Percentiles rank a stretch among this genome's conserved stretches.
Evolutionary conservation across 37 sponge, comb jelly and placozoan genomes (phyloP).

Genomic region (Aphrocallistes beatrix): DNA sequence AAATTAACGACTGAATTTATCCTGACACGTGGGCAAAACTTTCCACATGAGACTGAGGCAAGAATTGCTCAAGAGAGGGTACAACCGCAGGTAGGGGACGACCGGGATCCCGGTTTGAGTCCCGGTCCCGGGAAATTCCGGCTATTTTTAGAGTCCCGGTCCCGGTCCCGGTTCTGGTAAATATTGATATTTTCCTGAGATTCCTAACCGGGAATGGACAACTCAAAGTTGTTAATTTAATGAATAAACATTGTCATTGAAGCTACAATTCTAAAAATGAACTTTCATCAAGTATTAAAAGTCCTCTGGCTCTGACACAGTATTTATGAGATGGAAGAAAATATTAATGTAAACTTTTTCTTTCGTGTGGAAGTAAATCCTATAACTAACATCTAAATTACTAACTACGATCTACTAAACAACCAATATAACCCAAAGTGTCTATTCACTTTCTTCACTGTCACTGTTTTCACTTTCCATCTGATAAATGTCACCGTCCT

Average conservation of each 20-base stretch:
- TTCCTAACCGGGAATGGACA: neutral
- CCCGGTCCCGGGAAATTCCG: constrained; percentile 11
- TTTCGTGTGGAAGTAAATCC: neutral
- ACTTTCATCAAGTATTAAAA: neutral
- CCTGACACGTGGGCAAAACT: too few relatives aligned
- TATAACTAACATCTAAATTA: neutral
- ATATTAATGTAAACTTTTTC: neutral
- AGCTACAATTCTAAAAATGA: neutral
- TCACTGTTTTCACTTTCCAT: neutral
- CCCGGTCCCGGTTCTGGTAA: neutral
- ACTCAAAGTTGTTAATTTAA: neutral
- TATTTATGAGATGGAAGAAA: neutral
- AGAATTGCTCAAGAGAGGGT: too few relatives aligned
- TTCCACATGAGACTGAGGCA: too few relatives aligned
- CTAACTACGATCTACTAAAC: too few relatives aligned
- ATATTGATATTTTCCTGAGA: neutral
- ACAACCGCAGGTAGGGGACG: too few relatives aligned
- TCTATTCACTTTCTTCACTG: constrained; percentile 7
- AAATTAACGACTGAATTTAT: too few relatives aligned
- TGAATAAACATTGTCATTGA: neutral
- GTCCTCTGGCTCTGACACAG: neutral
- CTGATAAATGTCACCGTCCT: neutral
- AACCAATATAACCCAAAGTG: neutral
- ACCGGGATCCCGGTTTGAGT: constrained; percentile 21
- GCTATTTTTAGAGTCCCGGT: neutral